Base-by-base conservation (phyloP, 1,140 invertebrate species). In the Littorina saxatilis region DNA sequence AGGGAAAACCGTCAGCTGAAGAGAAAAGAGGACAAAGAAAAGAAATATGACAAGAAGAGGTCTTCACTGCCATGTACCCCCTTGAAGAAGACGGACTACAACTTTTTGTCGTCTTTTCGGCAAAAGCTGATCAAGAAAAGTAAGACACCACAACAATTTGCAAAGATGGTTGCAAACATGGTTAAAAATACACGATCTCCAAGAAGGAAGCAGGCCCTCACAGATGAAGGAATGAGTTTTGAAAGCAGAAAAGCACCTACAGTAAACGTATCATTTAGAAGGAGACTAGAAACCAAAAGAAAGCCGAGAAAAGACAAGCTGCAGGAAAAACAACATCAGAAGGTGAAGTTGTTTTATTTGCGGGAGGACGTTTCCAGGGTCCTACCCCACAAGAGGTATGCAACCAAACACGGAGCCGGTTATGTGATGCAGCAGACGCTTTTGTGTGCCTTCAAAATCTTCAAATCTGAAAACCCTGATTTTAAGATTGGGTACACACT, bases 391-490 rank as follows among this genome's bases (percentile, higher is more conserved):
- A 81, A 76, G 40, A 29, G 80, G 70, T 83, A 82, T 61, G 63
- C 82, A 11, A 82, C 79, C 29, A 85, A 85, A 61, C 58, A 79
- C 61, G 84, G 84, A 9, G 78, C 84, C 55, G 82, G 82, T 9
- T 83, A 82, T 82, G 75, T 70, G 0, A 72, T 83, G 50, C 81
- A 81, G 39, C 74, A 82, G 47, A 79, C 82, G 1, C 50, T 85
- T 2, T 80, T 70, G 29, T 29, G 72, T 39, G 82, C 82, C 20
- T 73, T 7, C 27, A 29, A 39, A 2, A 23, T 73, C 7, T 73
- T 73, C 47, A 52, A 23, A 13, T 35, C 35, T 2, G 70, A 73
- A 23, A 23, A n/a, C 7, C 70, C 70, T 2, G n/a, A 39, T 11
- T 2, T 52, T 1, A 73, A 73, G 29, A 40, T 73, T 17, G 37